Evolutionary conservation across 53 echinoderm and acorn worm genomes (phyloP), one percentile per base, ranked within the genome.

Genomic region (Temnopleurus reevesii): DNA sequence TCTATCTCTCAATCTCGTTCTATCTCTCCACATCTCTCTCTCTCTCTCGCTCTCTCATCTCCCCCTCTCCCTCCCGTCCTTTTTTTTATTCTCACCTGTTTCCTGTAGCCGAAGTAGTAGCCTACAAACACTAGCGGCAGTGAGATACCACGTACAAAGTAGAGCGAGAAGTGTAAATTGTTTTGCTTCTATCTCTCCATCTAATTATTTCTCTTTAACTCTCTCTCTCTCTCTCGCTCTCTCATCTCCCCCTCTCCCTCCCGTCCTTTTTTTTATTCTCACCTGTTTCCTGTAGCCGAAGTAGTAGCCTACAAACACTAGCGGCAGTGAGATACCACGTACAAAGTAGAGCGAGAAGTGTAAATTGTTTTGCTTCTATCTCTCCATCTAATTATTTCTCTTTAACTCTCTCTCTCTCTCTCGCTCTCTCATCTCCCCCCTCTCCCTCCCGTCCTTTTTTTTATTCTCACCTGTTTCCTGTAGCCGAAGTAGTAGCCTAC

Each of bases 281-380:
- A 98, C 99, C 99, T 98, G 99, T 88, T 98, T 98, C 83, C 99
- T 94, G 89, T 92, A 98, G 64, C 99, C 99, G 90, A 98, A 98
- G 91, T 94, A 98, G 89, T 94, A 96, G 0, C 99, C 99, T 27
- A 98, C 91, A 41, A 94, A 86, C 25, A 98, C 93, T 12, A 98
- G 91, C 2, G 99, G 99, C 13, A 98, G 80, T 53, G 99, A 98
- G 34, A 98, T 98, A 53, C 99, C 99, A 98, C 99, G 96, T 98
- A 76, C 95, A 98, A 7, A 98, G 90, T 4, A 98, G 90, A 18
- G 99, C 99, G 21, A 98, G 51, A 76, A 98, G 96, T 25, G 95
- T 96, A n/a, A n/a, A n/a, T n/a, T n/a, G n/a, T n/a, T 51, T 51
- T 51, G 9, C 9, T 10, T 51, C 53, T 10, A 51, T 51, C 8